phyloP scores from a whole-genome alignment of 1,140 invertebrate genomes.

The Steinernema feltiae region DNA sequence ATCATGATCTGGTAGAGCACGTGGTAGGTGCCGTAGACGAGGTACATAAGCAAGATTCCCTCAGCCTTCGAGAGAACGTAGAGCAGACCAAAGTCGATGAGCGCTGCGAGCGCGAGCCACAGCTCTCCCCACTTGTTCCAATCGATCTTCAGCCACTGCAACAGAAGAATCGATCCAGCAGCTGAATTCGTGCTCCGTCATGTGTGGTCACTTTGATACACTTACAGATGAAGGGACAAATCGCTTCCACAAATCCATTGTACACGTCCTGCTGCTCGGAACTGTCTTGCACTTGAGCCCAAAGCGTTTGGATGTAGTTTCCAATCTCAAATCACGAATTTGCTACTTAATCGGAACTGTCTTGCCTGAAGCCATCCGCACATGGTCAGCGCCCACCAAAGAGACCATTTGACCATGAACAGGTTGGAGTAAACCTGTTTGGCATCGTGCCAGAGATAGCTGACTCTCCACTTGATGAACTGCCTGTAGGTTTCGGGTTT shows the following conservation, averaged over 20 bases:
- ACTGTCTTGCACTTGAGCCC: constrained; percentile 62
- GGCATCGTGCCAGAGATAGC: constrained; percentile 67
- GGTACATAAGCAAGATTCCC: constrained; percentile 70
- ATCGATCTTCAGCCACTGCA: constrained; percentile 63
- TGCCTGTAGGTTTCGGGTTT: constrained; percentile 22
- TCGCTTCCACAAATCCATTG: constrained; percentile 74
- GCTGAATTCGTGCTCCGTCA: constrained; percentile 19
- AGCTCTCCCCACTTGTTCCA: constrained; percentile 65
- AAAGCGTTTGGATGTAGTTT: constrained; percentile 75
- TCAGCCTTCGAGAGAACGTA: constrained; percentile 60
- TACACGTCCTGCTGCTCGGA: constrained; percentile 62
- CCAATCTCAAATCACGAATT: constrained; percentile 62
- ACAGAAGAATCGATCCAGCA: constrained; percentile 26
- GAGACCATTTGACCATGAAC: constrained; percentile 75
- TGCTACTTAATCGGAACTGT: background rate
- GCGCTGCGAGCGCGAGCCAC: constrained; percentile 63
- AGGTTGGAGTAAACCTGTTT: constrained; percentile 68
- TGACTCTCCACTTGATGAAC: constrained; percentile 33
- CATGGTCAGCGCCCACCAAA: constrained; percentile 75
- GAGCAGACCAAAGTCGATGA: constrained; percentile 67
- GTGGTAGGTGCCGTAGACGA: constrained; percentile 71
- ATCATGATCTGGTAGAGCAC: constrained; percentile 75
- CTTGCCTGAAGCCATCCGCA: constrained; percentile 71
- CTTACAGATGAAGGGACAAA: constrained; percentile 68
- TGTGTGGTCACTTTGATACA: background rate